Conservation (phyloP, 1,140 invertebrate genomes). For the Apis florea region DNA sequence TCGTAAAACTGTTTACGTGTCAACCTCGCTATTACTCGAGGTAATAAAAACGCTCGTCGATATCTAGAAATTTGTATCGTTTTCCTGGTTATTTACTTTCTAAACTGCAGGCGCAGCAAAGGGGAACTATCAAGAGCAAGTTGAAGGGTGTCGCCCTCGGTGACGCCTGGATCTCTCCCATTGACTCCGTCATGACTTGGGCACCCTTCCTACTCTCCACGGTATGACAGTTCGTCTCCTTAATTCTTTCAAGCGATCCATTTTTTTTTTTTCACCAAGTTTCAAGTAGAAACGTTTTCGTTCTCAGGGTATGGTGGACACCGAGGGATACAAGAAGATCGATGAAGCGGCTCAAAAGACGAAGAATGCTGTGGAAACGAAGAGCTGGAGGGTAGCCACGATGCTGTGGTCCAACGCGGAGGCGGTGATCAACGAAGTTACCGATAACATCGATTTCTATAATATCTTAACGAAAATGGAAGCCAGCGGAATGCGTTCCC, state of each 20-base stretch:
- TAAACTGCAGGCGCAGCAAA: slow-evolving; percentile 82
- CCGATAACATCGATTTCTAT: slow-evolving; percentile 88
- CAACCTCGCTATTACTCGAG: too few species aligned
- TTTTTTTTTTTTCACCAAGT: too few species aligned
- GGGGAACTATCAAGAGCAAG: slow-evolving; percentile 85
- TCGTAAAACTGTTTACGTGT: too few species aligned
- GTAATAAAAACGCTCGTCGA: too few species aligned
- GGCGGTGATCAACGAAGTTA: slow-evolving; percentile 80
- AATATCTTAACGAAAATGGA: slow-evolving; percentile 85
- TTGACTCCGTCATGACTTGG: slow-evolving; percentile 91
- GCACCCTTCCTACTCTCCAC: slow-evolving; percentile 86
- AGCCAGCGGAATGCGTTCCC: rapidly evolving
- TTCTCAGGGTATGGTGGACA: slow-evolving; percentile 83
- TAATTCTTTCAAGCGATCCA: neutral
- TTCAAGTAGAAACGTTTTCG: neutral
- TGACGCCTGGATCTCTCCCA: slow-evolving; percentile 92
- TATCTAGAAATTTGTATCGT: too few species aligned
- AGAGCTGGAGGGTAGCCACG: slow-evolving; percentile 83
- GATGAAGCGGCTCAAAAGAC: slow-evolving; percentile 79
- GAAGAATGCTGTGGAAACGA: slow-evolving; percentile 80
- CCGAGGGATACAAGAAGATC: slow-evolving; percentile 81
- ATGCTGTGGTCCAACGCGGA: slow-evolving; percentile 84
- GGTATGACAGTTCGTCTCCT: slow-evolving; percentile 74
- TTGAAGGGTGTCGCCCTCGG: slow-evolving; percentile 90
- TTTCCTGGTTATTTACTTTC: neutral